Percentiles rank a stretch among this genome's conserved stretches.
phyloP scores from a whole-genome alignment of 2,797 vertebrate species.

The Linurgus olivaceus region DNA sequence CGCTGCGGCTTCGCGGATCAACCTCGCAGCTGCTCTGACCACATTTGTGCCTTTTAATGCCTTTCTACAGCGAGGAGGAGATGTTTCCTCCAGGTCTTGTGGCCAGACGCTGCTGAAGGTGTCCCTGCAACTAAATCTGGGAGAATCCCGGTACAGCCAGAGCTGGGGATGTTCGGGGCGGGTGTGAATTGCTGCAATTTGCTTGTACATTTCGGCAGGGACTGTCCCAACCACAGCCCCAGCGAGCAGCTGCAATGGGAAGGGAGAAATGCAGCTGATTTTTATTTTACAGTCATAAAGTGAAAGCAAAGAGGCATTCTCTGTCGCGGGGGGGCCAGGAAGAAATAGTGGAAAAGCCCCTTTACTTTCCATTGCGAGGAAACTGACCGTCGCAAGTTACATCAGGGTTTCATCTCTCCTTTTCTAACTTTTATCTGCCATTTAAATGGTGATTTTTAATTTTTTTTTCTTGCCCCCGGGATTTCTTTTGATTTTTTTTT shows the following conservation, averaged over 20 bases:
- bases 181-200: not conserved
- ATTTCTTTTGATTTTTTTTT: not conserved
- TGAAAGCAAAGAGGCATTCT: not conserved
- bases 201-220: not conserved
- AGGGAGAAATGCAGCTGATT: not conserved
- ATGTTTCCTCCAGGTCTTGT: not conserved
- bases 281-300: not conserved
- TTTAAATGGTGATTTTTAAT: not conserved
- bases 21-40: accelerated
- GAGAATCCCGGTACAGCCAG: accelerated
- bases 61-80: not conserved
- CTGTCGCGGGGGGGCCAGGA: not conserved
- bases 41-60: accelerated
- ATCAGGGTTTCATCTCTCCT: not conserved
- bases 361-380: not conserved
- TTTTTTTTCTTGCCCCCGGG: accelerated
- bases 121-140: not conserved
- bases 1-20: accelerated
- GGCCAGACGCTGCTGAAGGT: accelerated
- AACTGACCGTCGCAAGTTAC: not conserved
- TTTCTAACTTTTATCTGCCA: not conserved
- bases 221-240: not conserved
- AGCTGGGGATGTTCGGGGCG: accelerated
- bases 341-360: not conserved
- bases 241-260: not conserved